Evolutionary conservation across 1,140 invertebrate species (phyloP), one percentile per base, ranked within the genome.

Genomic region (Platyura marginata): DNA sequence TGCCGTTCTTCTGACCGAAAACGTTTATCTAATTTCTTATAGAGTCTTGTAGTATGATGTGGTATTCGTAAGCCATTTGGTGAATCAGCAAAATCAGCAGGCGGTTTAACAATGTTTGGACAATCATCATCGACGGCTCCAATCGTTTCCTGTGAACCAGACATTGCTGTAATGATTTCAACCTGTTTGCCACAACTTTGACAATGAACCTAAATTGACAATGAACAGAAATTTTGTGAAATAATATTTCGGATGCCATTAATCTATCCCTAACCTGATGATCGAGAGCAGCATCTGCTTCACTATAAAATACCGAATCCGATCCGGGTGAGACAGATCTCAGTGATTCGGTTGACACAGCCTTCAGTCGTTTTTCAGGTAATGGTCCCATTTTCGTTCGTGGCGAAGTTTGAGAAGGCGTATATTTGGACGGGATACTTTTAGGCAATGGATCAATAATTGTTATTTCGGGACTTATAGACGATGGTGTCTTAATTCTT

Each of bases 231-330:
- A n/a, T n/a, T n/a, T n/a, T n/a, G n/a, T n/a, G n/a, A n/a, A n/a
- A n/a, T n/a, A n/a, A n/a, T n/a, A n/a, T n/a, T n/a, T n/a, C n/a
- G n/a, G n/a, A n/a, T n/a, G n/a, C n/a, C n/a, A n/a, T n/a, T n/a
- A n/a, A n/a, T n/a, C n/a, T n/a, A n/a, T n/a, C n/a, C n/a, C 18
- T 38, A 4, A 49, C 45, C 39, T 60, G 58, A 11, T 56, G 54
- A 1, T 51, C 54, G 5, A 49, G 45, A 3, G 49, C 47, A 53
- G 56, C 76, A 47, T 69, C 76, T 49, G 69, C 77, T 67, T 85
- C 82, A 53, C 80, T 83, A 58, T 87, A 86, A 59, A 89, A 89
- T 18, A 89, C 84, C 43, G 80, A 86, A 58, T 88, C 85, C 49
- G 83, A 87, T 11, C 84, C 83, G 11, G 84, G 84, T 54, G 82